Base-by-base conservation (phyloP, 2,797 vertebrate species). In the Tenualosa ilisha region DNA sequence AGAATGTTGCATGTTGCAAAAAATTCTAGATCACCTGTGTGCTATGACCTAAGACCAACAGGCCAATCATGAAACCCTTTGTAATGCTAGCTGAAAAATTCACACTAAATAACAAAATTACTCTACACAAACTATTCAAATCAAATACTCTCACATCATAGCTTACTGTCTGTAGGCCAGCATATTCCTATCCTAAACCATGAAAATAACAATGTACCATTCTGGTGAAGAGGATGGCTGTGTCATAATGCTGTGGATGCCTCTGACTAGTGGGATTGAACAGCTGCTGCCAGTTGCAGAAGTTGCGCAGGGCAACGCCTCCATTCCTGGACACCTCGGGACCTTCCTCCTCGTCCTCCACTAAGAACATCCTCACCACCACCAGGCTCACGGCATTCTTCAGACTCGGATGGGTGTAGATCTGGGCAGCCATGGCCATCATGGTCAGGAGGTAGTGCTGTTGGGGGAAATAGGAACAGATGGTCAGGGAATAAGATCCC, bases 321-420 rank as follows among this genome's bases (percentile, higher is more conserved):
- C 97, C 98, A 0, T 98, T 99, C 92, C 95, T 97, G 0, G 98
- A 99, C 49, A 98, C 89, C 84, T 94, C 92, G 0, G 97, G 98
- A 5, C 98, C 98, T 0, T 88, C 92, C 0, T 94, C 93, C 7
- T 93, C 95, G 0, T 98, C 96, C 53, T 98, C 97, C 85, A 98
- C 93, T 72, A 99, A 92, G 90, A 99, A 82, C 92, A 99, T 95
- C 90, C 98, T 98, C 49, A 99, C 97, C 91, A 99, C 96, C 88
- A 98, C 95, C 85, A 99, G 86, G 91, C 89, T 97, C 84, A 99
- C 94, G 1, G 97, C 94, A 90, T 99, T 99, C 93, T 95, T 96
- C 82, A 99, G 96, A 94, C 98, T 99, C 79, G 97, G 97, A 88
- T 99, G 98, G 85, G 96, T 96, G 94, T 97, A 99, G 88, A 99